Conservation (phyloP, 2,888 invertebrate genomes). For the Drosophila phalerata region DNA sequence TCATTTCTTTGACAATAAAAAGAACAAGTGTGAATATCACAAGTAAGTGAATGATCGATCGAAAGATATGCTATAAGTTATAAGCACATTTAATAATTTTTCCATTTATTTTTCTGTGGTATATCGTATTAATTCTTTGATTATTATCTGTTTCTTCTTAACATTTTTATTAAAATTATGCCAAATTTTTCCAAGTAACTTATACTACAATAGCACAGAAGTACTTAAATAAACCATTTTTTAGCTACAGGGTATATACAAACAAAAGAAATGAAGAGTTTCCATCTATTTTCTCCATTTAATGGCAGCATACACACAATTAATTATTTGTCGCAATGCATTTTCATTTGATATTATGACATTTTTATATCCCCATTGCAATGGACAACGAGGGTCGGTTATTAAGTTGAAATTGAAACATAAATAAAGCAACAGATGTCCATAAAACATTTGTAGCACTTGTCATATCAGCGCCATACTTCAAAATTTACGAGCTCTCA, state of each 20-base stretch:
- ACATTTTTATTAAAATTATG: too few species aligned
- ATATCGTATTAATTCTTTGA: too few species aligned
- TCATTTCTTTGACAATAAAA: constrained; percentile 38
- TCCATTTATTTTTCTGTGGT: too few species aligned
- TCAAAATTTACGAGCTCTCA: constrained; percentile 59
- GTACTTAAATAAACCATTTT: not conserved
- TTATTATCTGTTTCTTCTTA: too few species aligned
- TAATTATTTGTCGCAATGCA: constrained; percentile 71
- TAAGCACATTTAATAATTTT: too few species aligned
- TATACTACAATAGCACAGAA: not conserved
- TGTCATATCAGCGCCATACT: constrained; percentile 68
- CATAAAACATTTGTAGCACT: constrained; percentile 71
- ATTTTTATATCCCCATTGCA: constrained; percentile 64
- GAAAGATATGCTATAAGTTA: constrained; percentile 9
- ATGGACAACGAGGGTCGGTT: constrained; percentile 9
- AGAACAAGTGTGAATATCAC: constrained; percentile 12
- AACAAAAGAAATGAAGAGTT: not conserved
- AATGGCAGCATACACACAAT: constrained; percentile 39
- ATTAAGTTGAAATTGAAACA: constrained; percentile 67
- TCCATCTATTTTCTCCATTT: constrained; percentile 11
- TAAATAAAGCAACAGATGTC: constrained; percentile 77
- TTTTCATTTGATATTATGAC: constrained; percentile 77
- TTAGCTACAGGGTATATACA: constrained; percentile 29
- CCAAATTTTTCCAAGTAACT: too few species aligned
- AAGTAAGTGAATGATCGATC: not conserved